A percentile compares a stretch with the other conserved stretches of the same genome.
These are phyloP conservation scores for Gymnopithys bicolor DNA, from an alignment of 2,797 vertebrate genomes.

Conservation along the genomic window DNA sequence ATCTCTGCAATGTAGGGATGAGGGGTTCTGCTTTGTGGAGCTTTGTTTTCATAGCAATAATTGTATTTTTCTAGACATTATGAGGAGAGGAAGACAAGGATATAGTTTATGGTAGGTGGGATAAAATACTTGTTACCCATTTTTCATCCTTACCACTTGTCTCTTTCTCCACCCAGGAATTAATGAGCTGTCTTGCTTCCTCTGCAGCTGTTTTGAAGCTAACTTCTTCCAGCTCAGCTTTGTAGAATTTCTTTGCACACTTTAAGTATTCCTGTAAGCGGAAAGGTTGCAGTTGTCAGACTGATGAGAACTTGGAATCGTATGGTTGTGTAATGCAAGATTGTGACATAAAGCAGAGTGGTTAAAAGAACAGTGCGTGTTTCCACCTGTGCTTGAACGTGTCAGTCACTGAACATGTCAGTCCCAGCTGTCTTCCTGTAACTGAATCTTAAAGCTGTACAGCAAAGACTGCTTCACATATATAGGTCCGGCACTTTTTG, in stretches of 20 bases:
- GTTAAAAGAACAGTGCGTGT: background rate
- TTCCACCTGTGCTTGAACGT: background rate
- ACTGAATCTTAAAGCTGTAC: background rate
- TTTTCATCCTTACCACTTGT: constrained; percentile 79
- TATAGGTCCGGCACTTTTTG: background rate
- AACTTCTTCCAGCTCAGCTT: constrained; percentile 79
- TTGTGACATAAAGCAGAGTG: background rate
- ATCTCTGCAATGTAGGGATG: background rate
- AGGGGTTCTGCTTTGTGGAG: background rate
- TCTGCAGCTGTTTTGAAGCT: constrained; percentile 79
- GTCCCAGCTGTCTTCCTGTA: background rate
- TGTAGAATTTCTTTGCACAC: constrained; percentile 73
- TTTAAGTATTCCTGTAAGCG: constrained; percentile 32
- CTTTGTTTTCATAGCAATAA: background rate
- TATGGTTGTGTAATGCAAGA: background rate
- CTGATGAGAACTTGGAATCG: background rate
- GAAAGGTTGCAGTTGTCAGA: background rate
- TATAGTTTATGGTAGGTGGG: background rate
- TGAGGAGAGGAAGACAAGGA: background rate
- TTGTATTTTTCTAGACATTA: background rate
- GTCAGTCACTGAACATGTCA: background rate
- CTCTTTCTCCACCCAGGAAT: constrained; percentile 84
- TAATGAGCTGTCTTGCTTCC: constrained; percentile 80
- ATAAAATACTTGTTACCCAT: background rate
- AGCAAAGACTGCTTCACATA: background rate